phyloP scores from a whole-genome alignment of 2,888 invertebrate species.

The Dugesia japonica region DNA sequence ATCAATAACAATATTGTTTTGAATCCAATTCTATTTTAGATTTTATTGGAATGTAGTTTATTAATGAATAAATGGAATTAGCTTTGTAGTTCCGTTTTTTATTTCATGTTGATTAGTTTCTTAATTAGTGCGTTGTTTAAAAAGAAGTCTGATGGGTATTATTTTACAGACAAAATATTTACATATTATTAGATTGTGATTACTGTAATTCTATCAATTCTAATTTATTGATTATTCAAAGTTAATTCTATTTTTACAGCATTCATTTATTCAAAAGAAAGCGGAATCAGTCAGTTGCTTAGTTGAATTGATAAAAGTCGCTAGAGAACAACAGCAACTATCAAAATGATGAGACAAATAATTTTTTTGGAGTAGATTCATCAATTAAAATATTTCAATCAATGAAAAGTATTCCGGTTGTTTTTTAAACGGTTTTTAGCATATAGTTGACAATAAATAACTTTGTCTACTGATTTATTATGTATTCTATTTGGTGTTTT shows the following conservation, averaged over 20 bases:
- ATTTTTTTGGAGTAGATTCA: neutral
- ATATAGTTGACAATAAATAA: neutral
- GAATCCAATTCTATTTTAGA: too few relatives aligned
- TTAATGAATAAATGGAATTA: too few relatives aligned
- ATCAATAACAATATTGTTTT: too few relatives aligned
- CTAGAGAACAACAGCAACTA: conserved; percentile 1
- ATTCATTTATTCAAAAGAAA: conserved; percentile 15
- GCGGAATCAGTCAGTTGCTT: neutral
- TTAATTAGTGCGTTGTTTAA: too few relatives aligned
- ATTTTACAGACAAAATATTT: too few relatives aligned
- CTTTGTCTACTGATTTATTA: neutral
- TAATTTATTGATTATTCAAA: too few relatives aligned
- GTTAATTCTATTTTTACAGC: neutral
- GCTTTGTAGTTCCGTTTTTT: too few relatives aligned
- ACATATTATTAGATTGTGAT: too few relatives aligned
- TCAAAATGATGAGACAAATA: neutral
- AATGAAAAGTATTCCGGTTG: neutral
- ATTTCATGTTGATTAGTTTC: too few relatives aligned
- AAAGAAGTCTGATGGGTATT: too few relatives aligned
- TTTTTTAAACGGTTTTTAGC: neutral
- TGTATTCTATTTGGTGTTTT: neutral
- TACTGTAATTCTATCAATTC: too few relatives aligned
- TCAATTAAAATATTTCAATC: neutral
- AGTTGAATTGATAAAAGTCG: conserved; percentile 8
- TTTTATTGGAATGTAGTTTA: too few relatives aligned